Percentiles rank a stretch among this genome's conserved stretches.
Evolutionary conservation across 2,113 vertebrate species (phyloP).

Genomic region (Otocyon megalotis): DNA sequence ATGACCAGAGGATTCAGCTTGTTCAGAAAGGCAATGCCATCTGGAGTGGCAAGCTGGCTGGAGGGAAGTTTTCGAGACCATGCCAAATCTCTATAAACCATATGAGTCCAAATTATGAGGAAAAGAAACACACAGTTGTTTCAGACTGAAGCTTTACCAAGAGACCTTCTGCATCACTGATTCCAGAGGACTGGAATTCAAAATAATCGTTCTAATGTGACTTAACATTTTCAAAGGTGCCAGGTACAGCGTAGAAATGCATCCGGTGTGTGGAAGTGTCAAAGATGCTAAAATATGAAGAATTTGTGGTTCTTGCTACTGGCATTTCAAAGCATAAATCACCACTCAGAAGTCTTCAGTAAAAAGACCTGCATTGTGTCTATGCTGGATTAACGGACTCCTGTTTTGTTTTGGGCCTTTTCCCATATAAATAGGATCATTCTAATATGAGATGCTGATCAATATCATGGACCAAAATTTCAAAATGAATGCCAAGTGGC

Average conservation of each 20-base stretch:
- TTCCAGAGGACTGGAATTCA: slow-evolving; percentile 53
- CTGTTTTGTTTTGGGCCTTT: background rate
- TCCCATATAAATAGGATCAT: background rate
- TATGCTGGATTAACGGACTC: background rate
- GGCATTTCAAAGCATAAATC: background rate
- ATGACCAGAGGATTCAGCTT: slow-evolving; percentile 62
- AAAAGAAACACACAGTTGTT: slow-evolving; percentile 65
- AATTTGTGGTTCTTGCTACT: background rate
- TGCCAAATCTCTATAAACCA: slow-evolving; percentile 63
- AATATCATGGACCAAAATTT: background rate
- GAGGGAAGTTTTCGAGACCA: background rate
- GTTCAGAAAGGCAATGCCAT: slow-evolving; percentile 67
- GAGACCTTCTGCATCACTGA: slow-evolving; percentile 58
- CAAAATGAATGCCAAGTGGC: background rate
- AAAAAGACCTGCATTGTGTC: background rate
- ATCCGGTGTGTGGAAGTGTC: background rate
- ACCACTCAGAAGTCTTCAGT: background rate
- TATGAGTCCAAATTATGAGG: slow-evolving; percentile 67
- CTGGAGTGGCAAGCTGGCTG: slow-evolving; percentile 72
- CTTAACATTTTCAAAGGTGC: slow-evolving; percentile 46
- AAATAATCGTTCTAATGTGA: slow-evolving; percentile 30
- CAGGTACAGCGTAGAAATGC: background rate
- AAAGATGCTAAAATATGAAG: background rate
- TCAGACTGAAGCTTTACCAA: slow-evolving; percentile 63
- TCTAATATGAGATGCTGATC: background rate